Evolutionary conservation across 2,888 invertebrate genomes (phyloP).

Genomic region (Enchytraeus crypticus): DNA sequence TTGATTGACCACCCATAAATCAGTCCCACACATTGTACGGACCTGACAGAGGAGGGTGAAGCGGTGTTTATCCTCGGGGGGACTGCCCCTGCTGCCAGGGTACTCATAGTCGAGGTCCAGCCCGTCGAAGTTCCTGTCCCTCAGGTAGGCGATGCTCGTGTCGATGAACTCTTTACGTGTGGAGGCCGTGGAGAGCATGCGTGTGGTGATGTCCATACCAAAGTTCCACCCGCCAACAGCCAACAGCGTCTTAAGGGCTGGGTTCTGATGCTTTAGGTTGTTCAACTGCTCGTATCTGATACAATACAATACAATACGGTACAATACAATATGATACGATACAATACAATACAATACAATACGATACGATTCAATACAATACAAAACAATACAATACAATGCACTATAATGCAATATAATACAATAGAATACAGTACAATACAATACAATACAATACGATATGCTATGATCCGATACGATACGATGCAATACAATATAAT

Average conservation of each 20-base stretch:
- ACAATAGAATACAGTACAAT: no score
- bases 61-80: slow-evolving; percentile 31
- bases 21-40: neutral
- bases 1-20: no score
- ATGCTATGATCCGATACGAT: no score
- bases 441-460: no score
- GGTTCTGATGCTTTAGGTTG: slow-evolving; percentile 57
- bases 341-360: no score
- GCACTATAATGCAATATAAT: no score
- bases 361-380: no score
- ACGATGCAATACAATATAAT: no score
- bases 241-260: slow-evolving; percentile 58
- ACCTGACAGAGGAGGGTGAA: slow-evolving; percentile 34
- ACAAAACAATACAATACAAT: no score
- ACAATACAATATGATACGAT: no score
- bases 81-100: slow-evolving; percentile 52
- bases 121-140: slow-evolving; percentile 61
- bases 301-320: no score
- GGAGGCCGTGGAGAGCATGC: slow-evolving; percentile 17
- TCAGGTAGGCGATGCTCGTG: slow-evolving; percentile 29
- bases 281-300: slow-evolving; percentile 68
- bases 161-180: slow-evolving; percentile 10
- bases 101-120: slow-evolving; percentile 89
- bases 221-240: slow-evolving; percentile 76
- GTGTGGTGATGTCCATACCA: slow-evolving; percentile 33